Percentiles rank a stretch among this genome's conserved stretches.
These are phyloP conservation scores for Cotesia typhae DNA, from an alignment of 1,140 invertebrate genomes.

Conservation along the genomic window DNA sequence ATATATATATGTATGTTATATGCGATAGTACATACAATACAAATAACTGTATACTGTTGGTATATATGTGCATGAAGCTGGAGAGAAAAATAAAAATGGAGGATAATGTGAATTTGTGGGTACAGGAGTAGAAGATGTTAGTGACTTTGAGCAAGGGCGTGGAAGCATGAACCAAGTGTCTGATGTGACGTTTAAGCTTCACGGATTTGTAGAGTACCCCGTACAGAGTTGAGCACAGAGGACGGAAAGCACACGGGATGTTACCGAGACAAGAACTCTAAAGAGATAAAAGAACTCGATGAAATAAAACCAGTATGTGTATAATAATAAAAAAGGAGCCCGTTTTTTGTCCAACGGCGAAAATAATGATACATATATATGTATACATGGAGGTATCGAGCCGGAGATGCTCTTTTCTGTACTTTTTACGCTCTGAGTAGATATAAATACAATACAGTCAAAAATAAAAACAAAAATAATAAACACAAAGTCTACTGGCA, in stretches of 20 bases:
- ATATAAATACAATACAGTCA: too few relatives aligned
- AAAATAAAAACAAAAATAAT: neutral
- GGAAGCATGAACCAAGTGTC: constrained; percentile 46
- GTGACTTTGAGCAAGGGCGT: constrained; percentile 38
- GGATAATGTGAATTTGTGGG: too few relatives aligned
- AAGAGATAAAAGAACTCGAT: neutral
- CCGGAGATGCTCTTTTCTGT: neutral
- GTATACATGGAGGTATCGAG: neutral
- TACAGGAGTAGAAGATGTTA: constrained; percentile 9
- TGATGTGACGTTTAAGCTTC: constrained; percentile 50
- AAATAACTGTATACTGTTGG: too few relatives aligned
- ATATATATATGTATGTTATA: neutral
- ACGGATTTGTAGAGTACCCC: constrained; percentile 47
- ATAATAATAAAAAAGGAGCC: neutral
- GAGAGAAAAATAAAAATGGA: too few relatives aligned
- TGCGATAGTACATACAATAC: too few relatives aligned
- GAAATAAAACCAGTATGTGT: neutral
- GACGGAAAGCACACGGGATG: neutral
- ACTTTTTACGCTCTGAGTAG: too few relatives aligned
- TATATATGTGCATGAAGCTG: neutral
- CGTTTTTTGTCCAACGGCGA: neutral
- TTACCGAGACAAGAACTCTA: neutral
- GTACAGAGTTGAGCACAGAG: neutral
- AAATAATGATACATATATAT: constrained; percentile 11
- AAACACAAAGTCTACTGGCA: neutral